Evolutionary conservation across 2,797 vertebrate genomes (phyloP).

Genomic region (Podarcis lilfordi): DNA sequence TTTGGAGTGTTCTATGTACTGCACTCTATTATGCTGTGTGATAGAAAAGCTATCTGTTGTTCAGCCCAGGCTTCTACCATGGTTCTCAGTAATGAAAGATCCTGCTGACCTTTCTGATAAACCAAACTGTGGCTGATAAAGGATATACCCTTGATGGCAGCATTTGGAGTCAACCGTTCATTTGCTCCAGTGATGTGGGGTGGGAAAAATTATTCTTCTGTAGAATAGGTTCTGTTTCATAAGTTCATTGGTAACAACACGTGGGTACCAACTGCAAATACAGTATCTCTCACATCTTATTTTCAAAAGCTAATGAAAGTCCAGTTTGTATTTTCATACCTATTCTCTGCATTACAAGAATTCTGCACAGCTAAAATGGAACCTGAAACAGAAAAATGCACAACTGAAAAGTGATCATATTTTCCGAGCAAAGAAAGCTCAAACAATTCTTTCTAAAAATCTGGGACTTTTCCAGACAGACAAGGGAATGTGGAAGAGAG

Average conservation of each 20-base stretch:
- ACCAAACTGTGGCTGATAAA: not conserved
- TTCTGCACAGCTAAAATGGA: slow-evolving; percentile 29
- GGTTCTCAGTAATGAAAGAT: not conserved
- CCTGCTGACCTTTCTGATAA: not conserved
- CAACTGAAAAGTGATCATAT: not conserved
- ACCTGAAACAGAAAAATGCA: slow-evolving; percentile 27
- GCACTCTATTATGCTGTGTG: not conserved
- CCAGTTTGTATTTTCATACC: slow-evolving; percentile 15
- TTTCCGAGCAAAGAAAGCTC: not conserved
- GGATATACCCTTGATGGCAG: not conserved
- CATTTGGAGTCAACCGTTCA: not conserved
- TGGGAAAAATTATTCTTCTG: too few relatives aligned
- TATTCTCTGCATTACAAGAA: slow-evolving; percentile 39
- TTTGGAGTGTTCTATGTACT: not conserved
- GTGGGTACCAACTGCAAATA: too few relatives aligned
- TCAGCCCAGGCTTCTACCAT: not conserved
- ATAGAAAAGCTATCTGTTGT: not conserved
- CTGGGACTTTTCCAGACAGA: not conserved
- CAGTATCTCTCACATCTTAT: not conserved
- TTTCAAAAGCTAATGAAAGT: not conserved
- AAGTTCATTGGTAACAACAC: too few relatives aligned
- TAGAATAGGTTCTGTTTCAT: too few relatives aligned
- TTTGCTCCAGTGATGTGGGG: not conserved
- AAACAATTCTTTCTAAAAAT: not conserved
- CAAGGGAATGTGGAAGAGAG: too few relatives aligned